Percentiles rank a stretch among this genome's conserved stretches.
phyloP scores from a whole-genome alignment of 2,888 invertebrate genomes.

The Drosophila hamatofila region DNA sequence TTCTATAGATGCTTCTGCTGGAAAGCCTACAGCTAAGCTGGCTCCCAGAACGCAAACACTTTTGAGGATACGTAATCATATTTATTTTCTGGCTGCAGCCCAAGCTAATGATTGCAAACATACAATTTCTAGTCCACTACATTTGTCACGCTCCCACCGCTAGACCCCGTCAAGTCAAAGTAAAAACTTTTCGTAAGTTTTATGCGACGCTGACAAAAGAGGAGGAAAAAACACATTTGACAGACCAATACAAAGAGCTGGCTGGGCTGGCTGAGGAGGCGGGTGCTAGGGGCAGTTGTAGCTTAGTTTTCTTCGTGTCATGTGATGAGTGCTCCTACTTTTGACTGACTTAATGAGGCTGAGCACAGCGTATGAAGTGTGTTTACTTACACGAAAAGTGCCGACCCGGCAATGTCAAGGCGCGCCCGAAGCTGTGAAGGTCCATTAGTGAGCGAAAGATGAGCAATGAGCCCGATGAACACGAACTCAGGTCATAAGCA shows the following conservation, averaged over 20 bases:
- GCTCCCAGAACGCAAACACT: too few species aligned
- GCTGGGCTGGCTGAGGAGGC: background rate
- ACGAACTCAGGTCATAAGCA: slow-evolving; percentile 7
- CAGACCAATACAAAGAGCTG: slow-evolving; percentile 33
- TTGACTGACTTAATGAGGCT: slow-evolving; percentile 55
- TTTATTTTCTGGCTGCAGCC: background rate
- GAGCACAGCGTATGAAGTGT: slow-evolving; percentile 25
- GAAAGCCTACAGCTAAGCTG: too few species aligned
- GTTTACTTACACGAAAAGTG: slow-evolving; percentile 30
- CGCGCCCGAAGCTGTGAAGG: slow-evolving; percentile 30
- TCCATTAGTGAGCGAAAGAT: slow-evolving; percentile 36
- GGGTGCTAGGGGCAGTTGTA: slow-evolving; percentile 4
- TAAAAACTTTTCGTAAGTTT: slow-evolving; percentile 40
- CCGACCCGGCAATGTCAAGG: slow-evolving; percentile 51
- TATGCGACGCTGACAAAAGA: slow-evolving; percentile 27
- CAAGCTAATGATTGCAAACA: background rate
- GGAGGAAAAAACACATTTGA: slow-evolving; percentile 28
- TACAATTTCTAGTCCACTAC: background rate
- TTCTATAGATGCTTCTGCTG: too few species aligned
- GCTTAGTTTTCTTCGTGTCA: slow-evolving; percentile 51
- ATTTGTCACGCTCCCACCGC: slow-evolving; percentile 3
- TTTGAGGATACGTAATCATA: background rate
- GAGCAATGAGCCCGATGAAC: slow-evolving; percentile 31
- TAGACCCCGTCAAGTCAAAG: background rate
- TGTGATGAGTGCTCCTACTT: slow-evolving; percentile 26